Conservation (phyloP, 2,797 vertebrate species). For the Ibycter americanus region DNA sequence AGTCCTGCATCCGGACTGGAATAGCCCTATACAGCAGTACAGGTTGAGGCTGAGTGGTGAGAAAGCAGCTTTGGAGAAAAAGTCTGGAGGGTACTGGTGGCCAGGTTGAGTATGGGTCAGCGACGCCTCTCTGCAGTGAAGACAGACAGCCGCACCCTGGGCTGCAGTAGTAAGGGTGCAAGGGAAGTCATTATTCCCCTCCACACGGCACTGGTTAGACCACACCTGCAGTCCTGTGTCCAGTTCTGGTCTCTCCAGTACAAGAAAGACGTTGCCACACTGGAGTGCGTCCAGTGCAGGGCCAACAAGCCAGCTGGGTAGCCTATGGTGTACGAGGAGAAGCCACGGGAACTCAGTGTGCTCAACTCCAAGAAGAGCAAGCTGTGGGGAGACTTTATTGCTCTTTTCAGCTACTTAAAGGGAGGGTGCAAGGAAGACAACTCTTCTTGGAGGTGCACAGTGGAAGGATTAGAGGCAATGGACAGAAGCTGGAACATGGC, state of each 20-base stretch:
- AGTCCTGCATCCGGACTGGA: not conserved
- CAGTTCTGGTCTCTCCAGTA: too few species aligned
- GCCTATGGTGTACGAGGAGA: not conserved
- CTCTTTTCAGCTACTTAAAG: not conserved
- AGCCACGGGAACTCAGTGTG: not conserved
- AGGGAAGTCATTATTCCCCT: not conserved
- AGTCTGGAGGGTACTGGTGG: not conserved
- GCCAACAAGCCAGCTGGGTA: not conserved
- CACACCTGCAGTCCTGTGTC: too few species aligned
- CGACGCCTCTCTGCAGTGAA: not conserved
- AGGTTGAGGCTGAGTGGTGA: not conserved
- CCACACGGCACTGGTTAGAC: not conserved
- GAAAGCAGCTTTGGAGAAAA: not conserved
- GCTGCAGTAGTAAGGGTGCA: not conserved
- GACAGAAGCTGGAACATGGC: not conserved
- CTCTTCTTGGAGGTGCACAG: not conserved
- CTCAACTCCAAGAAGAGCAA: not conserved
- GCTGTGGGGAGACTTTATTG: not conserved
- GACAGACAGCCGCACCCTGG: not conserved
- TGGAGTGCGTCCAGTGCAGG: not conserved
- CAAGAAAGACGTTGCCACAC: not conserved
- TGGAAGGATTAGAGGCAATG: not conserved
- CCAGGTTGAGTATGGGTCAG: not conserved
- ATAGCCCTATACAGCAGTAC: not conserved
- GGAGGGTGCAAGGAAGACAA: not conserved